phyloP scores from a whole-genome alignment of 2,797 vertebrate genomes.

The Notolepis coatsorum region DNA sequence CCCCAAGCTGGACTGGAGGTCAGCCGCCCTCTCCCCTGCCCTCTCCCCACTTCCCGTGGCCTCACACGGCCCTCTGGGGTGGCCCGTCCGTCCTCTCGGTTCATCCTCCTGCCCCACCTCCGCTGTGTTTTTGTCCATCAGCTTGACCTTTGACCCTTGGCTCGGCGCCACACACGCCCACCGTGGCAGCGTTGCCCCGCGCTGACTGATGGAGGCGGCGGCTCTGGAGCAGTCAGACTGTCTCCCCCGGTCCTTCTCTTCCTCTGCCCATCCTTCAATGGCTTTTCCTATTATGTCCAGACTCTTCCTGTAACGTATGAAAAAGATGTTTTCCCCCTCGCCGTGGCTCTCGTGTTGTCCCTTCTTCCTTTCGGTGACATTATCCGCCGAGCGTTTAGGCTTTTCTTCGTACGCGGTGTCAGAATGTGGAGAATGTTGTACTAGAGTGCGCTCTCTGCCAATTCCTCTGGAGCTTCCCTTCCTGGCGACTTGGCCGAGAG shows the following conservation, averaged over 20 bases:
- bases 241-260: slow-evolving; percentile 8
- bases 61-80: slow-evolving; percentile 46
- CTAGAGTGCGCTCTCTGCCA: too few species aligned
- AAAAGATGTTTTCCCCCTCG: slow-evolving; percentile 7
- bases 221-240: background rate
- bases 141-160: slow-evolving; percentile 44
- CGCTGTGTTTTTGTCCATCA: slow-evolving; percentile 64
- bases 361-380: background rate
- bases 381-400: background rate
- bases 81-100: slow-evolving; percentile 53
- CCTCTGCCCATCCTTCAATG: slow-evolving; percentile 32
- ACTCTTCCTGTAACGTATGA: slow-evolving; percentile 1
- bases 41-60: slow-evolving; percentile 45
- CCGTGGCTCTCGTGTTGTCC: background rate
- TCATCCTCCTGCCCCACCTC: slow-evolving; percentile 30
- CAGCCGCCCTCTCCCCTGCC: slow-evolving; percentile 17
- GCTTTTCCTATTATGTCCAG: slow-evolving; percentile 32
- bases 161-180: slow-evolving; percentile 22
- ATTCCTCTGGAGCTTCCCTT: background rate
- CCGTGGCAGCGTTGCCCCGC: slow-evolving; percentile 21
- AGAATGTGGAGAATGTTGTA: too few species aligned
- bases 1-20: slow-evolving; percentile 22
- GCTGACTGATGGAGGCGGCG: background rate
- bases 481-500: too few species aligned
- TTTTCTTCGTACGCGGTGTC: background rate